phyloP scores from a whole-genome alignment of 2,888 invertebrate genomes.

The Synanthedon myopaeformis region DNA sequence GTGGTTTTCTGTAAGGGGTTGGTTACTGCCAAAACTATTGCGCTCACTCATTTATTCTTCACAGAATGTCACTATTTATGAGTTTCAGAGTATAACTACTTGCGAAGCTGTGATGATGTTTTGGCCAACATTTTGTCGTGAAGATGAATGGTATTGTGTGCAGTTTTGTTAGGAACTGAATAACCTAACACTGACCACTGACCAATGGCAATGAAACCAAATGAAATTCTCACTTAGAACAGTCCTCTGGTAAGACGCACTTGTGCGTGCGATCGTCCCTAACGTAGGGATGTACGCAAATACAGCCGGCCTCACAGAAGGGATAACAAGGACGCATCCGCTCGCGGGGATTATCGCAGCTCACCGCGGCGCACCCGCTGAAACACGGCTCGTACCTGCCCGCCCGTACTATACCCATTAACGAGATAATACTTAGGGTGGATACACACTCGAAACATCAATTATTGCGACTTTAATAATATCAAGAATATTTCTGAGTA shows the following conservation, averaged over 20 bases:
- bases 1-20: too few species aligned
- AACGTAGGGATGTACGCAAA: slow-evolving; percentile 50
- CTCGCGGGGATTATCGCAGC: slow-evolving; percentile 60
- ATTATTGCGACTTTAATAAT: not conserved
- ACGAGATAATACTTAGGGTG: not conserved
- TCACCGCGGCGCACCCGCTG: slow-evolving; percentile 55
- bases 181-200: too few species aligned
- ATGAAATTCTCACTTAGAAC: slow-evolving; percentile 42
- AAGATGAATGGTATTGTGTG: too few species aligned
- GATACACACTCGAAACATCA: not conserved
- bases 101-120: too few species aligned
- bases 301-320: slow-evolving; percentile 60
- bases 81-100: too few species aligned
- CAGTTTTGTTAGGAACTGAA: too few species aligned
- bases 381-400: slow-evolving; percentile 53
- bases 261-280: slow-evolving; percentile 63
- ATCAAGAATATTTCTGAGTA: not conserved
- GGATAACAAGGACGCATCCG: slow-evolving; percentile 60
- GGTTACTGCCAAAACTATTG: too few species aligned
- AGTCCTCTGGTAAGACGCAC: slow-evolving; percentile 53
- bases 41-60: too few species aligned
- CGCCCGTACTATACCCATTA: not conserved
- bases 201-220: too few species aligned
- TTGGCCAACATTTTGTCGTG: too few species aligned
- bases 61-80: too few species aligned